These are phyloP conservation scores for Rapana venosa DNA, from an alignment of 2,888 invertebrate genomes.

Conservation along the genomic window DNA sequence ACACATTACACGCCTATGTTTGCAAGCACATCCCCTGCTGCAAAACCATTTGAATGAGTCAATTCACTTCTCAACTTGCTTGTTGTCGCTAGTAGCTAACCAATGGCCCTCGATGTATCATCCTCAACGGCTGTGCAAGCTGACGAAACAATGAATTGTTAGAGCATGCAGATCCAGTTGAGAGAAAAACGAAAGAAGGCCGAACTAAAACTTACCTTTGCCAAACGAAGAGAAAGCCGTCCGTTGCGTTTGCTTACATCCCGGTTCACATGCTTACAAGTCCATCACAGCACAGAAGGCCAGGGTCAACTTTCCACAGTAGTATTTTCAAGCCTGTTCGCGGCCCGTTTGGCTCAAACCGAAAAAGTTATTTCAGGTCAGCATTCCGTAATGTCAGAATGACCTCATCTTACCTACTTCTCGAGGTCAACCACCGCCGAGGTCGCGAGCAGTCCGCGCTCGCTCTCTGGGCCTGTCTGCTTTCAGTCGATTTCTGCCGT, in stretches of 20 bases:
- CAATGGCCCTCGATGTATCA: conserved; percentile 9
- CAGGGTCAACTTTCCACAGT: neutral
- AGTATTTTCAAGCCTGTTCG: neutral
- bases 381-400: conserved; percentile 54
- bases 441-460: conserved; percentile 42
- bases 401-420: conserved; percentile 55
- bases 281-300: neutral
- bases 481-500: conserved; percentile 43
- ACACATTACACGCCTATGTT: neutral
- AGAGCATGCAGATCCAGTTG: neutral
- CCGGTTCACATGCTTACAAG: neutral
- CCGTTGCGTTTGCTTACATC: neutral
- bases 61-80: neutral
- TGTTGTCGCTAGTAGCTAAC: conserved; percentile 39
- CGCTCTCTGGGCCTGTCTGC: conserved; percentile 38
- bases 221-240: neutral
- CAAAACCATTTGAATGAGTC: neutral
- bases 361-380: conserved; percentile 52
- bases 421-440: conserved; percentile 54
- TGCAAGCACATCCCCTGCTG: neutral
- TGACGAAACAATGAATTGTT: neutral
- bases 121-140: neutral
- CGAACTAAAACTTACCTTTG: neutral
- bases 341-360: conserved; percentile 21
- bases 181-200: neutral